These are phyloP conservation scores for Cyrtorhinus lividipennis DNA, from an alignment of 1,140 invertebrate species.

Conservation along the genomic window DNA sequence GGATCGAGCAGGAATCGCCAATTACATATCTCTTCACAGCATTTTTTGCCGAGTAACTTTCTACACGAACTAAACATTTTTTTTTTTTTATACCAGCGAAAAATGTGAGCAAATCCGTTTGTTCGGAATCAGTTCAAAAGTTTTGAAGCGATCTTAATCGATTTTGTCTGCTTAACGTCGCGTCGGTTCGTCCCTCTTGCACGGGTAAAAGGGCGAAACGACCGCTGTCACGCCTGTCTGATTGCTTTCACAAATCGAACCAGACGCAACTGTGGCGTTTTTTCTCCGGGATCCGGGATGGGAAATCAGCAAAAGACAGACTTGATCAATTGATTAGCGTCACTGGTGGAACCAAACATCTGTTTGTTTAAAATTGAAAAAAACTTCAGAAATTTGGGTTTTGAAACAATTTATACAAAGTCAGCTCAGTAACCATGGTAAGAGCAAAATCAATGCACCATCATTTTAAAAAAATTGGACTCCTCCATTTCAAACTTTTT, in stretches of 20 bases:
- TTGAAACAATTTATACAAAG: too few relatives aligned
- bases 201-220: background rate
- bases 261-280: background rate
- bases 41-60: background rate
- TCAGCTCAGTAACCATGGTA: too few relatives aligned
- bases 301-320: too few relatives aligned
- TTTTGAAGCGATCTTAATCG: background rate
- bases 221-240: background rate
- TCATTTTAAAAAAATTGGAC: too few relatives aligned
- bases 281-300: background rate
- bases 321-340: too few relatives aligned
- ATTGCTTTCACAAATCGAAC: background rate
- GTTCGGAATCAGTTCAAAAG: background rate
- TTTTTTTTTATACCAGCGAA: background rate
- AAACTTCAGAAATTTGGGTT: too few relatives aligned
- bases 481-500: too few relatives aligned
- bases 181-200: background rate
- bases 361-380: too few relatives aligned
- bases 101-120: background rate
- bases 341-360: too few relatives aligned
- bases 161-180: background rate
- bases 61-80: background rate
- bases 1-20: too few relatives aligned
- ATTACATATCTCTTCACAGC: too few relatives aligned
- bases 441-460: too few relatives aligned